phyloP scores from a whole-genome alignment of 2,797 vertebrate species.

The Poeciliopsis presidionis region DNA sequence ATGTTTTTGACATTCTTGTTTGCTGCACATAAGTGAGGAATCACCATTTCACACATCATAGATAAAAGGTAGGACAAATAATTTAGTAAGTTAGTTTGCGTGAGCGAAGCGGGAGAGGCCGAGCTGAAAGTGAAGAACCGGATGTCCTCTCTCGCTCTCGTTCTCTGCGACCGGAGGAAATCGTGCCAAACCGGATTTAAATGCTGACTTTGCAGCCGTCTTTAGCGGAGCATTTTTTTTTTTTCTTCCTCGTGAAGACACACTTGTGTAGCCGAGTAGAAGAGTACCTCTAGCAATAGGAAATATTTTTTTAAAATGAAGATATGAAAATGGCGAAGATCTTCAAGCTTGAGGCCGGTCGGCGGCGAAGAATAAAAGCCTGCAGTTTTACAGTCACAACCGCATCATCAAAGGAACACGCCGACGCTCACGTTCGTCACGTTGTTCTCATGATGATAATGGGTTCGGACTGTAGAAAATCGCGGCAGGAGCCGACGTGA shows the following conservation, averaged over 20 bases:
- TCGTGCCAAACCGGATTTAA: slow-evolving; percentile 73
- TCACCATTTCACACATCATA: slow-evolving; percentile 30
- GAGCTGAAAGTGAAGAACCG: slow-evolving; percentile 10
- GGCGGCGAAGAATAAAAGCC: slow-evolving; percentile 36
- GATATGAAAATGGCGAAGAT: slow-evolving; percentile 48
- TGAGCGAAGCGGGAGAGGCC: slow-evolving; percentile 13
- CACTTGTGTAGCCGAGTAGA: slow-evolving; percentile 71
- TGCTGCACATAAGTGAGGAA: slow-evolving; percentile 32
- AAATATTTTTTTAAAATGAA: slow-evolving; percentile 79
- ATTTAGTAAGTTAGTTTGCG: slow-evolving; percentile 28
- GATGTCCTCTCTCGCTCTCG: slow-evolving; percentile 12
- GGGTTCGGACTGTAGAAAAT: slow-evolving; percentile 21
- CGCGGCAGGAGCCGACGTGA: slow-evolving; percentile 24
- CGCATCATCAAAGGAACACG: slow-evolving; percentile 22
- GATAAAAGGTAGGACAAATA: slow-evolving; percentile 11
- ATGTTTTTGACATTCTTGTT: slow-evolving; percentile 54
- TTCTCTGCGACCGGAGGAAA: slow-evolving; percentile 31
- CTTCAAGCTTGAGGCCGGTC: slow-evolving; percentile 31
- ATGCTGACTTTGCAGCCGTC: slow-evolving; percentile 49
- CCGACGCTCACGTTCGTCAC: slow-evolving; percentile 23
- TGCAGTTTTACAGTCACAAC: slow-evolving; percentile 64
- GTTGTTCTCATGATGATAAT: neutral
- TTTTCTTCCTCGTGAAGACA: slow-evolving; percentile 56
- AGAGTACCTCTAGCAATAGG: slow-evolving; percentile 60
- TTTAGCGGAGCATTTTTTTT: slow-evolving; percentile 55